Conservation (phyloP, 1,140 invertebrate genomes). For the Vollenhovia emeryi region DNA sequence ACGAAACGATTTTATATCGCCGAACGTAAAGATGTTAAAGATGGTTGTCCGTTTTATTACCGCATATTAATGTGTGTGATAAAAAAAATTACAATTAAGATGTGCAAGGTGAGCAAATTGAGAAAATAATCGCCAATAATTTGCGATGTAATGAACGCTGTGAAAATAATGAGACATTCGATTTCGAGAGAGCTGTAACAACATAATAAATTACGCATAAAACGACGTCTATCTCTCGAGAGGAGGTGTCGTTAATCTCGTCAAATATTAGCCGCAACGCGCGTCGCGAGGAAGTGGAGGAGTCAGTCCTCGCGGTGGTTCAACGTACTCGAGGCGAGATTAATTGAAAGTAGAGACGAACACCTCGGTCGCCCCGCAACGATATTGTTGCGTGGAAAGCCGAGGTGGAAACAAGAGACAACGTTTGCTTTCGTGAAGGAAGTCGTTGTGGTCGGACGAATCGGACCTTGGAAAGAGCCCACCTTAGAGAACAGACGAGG, state of each 20-base stretch:
- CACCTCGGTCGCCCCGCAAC: neutral
- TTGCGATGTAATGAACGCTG: neutral
- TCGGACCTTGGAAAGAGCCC: slow-evolving; percentile 61
- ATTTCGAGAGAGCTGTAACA: neutral
- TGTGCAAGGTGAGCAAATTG: neutral
- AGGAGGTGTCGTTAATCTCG: slow-evolving; percentile 27
- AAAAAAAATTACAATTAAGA: neutral
- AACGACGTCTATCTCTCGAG: neutral
- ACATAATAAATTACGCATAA: slow-evolving; percentile 21
- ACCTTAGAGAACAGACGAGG: slow-evolving; percentile 24
- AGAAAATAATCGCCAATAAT: neutral
- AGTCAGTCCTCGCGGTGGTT: slow-evolving; percentile 17
- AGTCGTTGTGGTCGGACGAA: slow-evolving; percentile 65
- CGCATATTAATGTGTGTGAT: neutral
- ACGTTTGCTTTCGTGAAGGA: slow-evolving; percentile 51
- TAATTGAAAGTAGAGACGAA: slow-evolving; percentile 50
- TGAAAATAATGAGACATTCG: neutral
- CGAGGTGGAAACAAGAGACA: slow-evolving; percentile 14
- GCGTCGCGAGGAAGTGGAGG: slow-evolving; percentile 26
- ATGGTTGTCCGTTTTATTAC: neutral
- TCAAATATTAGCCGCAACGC: slow-evolving; percentile 14
- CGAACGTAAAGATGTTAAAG: neutral
- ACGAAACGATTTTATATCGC: neutral
- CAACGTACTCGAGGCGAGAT: slow-evolving; percentile 43
- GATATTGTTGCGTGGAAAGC: slow-evolving; percentile 15